Evolutionary conservation across 2,113 vertebrate species (phyloP), one percentile per base, ranked within the genome.

Genomic region (Ctenodactylus gundi): DNA sequence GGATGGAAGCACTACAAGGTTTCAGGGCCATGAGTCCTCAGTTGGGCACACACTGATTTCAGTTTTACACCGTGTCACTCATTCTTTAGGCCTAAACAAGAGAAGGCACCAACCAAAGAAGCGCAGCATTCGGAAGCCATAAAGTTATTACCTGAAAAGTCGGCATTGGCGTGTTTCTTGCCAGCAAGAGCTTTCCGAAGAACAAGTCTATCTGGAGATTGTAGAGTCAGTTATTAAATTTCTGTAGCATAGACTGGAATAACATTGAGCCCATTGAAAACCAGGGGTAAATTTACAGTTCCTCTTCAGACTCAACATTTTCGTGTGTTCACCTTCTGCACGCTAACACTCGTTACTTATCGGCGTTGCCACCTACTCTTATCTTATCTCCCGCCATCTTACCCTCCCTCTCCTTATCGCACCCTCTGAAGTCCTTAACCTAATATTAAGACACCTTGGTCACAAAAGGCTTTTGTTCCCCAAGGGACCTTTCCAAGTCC

Each of bases 371-470:
- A 94, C 77, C 77, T 82, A 2, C 13, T 58, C 90, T 96, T 95
- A 96, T 96, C 96, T 97, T 95, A 97, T 95, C 95, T 94, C 13
- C 0, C 15, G 7, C 72, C 88, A 96, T 97, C 97, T 97, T 86
- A 82, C 76, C 92, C 97, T 96, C 86, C 88, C 72, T 85, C 67
- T 3, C 77, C 94, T 97, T 94, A 97, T 94, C 96, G 92, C n/a
- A n/a, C n/a, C 65, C 77, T 94, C 93, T 36, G 76, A 89, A 91
- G 94, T 85, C 88, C 65, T 78, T 94, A 92, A 14, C 31, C 82
- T 92, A 92, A 93, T 94, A 96, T 95, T 90, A 96, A 98, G 82
- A 93, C 65, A 86, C 15, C 58, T 92, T 77, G 82, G 29, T 60
- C 67, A 96, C 82, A 95, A 94, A 95, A 90, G 68, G 34, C 75